These are phyloP conservation scores for Penaeus japonicus DNA, from an alignment of 1,140 invertebrate species.

Conservation along the genomic window DNA sequence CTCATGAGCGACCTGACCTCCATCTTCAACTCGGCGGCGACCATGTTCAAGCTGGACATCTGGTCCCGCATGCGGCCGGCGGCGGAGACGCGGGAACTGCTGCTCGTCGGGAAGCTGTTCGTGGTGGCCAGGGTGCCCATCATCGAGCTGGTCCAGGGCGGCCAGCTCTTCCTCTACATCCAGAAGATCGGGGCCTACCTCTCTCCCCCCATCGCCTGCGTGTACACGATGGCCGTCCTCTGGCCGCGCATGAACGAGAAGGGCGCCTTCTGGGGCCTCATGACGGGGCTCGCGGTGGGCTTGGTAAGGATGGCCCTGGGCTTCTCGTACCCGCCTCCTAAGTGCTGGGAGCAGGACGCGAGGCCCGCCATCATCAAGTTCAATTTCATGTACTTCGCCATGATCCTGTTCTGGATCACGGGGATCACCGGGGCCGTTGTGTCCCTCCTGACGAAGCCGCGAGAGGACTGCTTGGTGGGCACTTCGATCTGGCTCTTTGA, in stretches of 20 bases:
- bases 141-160: slow-evolving; percentile 66
- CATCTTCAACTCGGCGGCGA: slow-evolving; percentile 68
- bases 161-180: slow-evolving; percentile 69
- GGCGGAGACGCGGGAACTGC: slow-evolving; percentile 64
- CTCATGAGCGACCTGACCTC: slow-evolving; percentile 69
- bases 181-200: slow-evolving; percentile 67
- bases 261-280: slow-evolving; percentile 66
- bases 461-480: slow-evolving; percentile 58
- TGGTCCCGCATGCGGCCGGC: slow-evolving; percentile 64
- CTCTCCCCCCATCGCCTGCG: slow-evolving; percentile 67
- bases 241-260: slow-evolving; percentile 68
- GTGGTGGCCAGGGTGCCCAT: slow-evolving; percentile 68
- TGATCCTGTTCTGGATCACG: slow-evolving; percentile 62
- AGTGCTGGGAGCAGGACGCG: slow-evolving; percentile 61
- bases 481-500: neutral
- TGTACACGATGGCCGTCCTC: slow-evolving; percentile 66
- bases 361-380: slow-evolving; percentile 63
- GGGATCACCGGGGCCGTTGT: slow-evolving; percentile 58
- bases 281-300: slow-evolving; percentile 63
- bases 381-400: slow-evolving; percentile 66
- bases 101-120: slow-evolving; percentile 68
- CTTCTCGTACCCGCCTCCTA: slow-evolving; percentile 60
- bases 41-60: slow-evolving; percentile 70
- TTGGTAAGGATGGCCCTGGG: slow-evolving; percentile 62
- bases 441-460: slow-evolving; percentile 63